Evolutionary conservation across 2,797 vertebrate species (phyloP).

Genomic region (Rhinoraja longicauda): DNA sequence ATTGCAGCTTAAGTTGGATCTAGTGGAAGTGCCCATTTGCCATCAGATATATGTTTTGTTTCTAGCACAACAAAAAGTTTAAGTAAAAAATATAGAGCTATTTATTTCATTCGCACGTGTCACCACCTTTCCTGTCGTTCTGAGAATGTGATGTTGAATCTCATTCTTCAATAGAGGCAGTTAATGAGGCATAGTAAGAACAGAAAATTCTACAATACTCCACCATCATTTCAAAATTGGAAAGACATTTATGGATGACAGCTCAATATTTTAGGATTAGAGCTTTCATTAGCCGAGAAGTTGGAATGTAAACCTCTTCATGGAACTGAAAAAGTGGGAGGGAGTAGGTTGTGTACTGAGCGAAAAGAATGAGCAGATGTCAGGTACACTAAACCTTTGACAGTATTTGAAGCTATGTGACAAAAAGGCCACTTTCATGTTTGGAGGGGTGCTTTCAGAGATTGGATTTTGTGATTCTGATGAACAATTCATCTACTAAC

Average conservation of each 20-base stretch:
- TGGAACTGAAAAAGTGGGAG: not conserved
- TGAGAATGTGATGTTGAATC: not conserved
- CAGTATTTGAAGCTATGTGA: no score
- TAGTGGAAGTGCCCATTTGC: not conserved
- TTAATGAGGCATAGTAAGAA: not conserved
- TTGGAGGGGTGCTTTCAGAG: no score
- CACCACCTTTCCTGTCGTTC: not conserved
- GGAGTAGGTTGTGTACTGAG: not conserved
- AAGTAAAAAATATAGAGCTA: not conserved
- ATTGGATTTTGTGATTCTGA: no score
- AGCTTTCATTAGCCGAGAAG: not conserved
- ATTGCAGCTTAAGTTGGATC: not conserved
- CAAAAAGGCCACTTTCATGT: no score
- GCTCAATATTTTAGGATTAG: not conserved
- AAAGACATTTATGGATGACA: not conserved
- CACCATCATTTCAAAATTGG: not conserved
- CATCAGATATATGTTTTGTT: not conserved
- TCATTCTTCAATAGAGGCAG: not conserved
- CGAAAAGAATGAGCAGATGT: not conserved
- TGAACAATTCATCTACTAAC: no score
- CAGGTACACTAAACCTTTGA: not conserved
- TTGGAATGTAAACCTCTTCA: not conserved
- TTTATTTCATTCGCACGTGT: not conserved
- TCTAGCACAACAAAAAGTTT: not conserved
- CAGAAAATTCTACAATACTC: not conserved